Base-by-base conservation (phyloP, 2,113 vertebrate genomes). In the Myrmophylax atrothorax region DNA sequence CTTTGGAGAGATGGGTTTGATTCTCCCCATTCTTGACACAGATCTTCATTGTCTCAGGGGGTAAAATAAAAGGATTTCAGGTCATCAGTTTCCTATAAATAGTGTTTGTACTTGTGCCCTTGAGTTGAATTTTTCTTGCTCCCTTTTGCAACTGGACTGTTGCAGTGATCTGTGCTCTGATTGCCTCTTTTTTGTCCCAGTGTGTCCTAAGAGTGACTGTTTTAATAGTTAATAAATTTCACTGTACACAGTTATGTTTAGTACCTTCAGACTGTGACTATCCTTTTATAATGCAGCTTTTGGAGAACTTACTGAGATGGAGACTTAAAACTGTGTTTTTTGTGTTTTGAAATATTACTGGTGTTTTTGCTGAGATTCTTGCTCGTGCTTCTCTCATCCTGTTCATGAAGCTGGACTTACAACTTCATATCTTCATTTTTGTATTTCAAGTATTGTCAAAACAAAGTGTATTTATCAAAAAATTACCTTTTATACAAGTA, bases 41-140 rank as follows among this genome's bases (percentile, higher is more conserved):
- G 58, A 78, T 93, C 90, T n/a, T 96, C 6, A 33, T 91, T 94
- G 84, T 96, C 88, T 93, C 79, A 93, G 93, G 85, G 55, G 90
- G 46, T 78, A 81, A 58, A 93, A 93, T 67, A 87, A 82, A 95
- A 90, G n/a, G 40, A 77, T 94, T 94, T 79, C 72, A 94, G 94
- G 92, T 80, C 76, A 44, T 74, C 66, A 29, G 10, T 92, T 93
- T 76, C 87, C 73, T 94, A 94, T 94, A 90, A 95, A 87, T 93
- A 90, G 67, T 85, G 6, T 84, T 91, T 93, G 84, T 91, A 69
- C 79, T 92, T 85, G 37, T 91, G 94, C 17, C 91, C 91, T 96
- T 95, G 89, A 95, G 77, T 89, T 87, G 73, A 68, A 23, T 94
- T 86, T 68, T 31, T 69, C 91, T 69, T 91, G 6, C 56, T 73